These are phyloP conservation scores for Ormia ochracea DNA, from an alignment of 2,888 invertebrate genomes.

Conservation along the genomic window DNA sequence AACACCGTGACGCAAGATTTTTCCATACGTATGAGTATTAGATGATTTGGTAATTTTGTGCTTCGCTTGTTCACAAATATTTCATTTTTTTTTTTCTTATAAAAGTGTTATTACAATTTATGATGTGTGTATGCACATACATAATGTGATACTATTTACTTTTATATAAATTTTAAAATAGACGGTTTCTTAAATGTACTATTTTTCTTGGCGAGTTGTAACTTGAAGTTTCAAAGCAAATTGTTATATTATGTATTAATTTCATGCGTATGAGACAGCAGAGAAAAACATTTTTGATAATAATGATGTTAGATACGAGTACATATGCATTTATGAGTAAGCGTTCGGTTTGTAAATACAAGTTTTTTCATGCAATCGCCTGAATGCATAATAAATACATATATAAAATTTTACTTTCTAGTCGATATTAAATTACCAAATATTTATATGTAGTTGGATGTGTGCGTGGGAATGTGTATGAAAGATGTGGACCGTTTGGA, in stretches of 20 bases:
- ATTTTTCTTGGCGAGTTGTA: conserved; percentile 44
- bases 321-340: not conserved
- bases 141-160: conserved; percentile 52
- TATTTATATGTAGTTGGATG: too few species aligned
- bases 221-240: conserved; percentile 47
- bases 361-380: conserved; percentile 36
- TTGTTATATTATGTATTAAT: conserved; percentile 42
- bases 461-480: too few species aligned
- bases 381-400: conserved; percentile 41
- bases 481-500: too few species aligned
- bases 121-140: not conserved
- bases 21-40: too few species aligned
- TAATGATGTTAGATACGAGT: not conserved
- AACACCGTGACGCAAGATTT: too few species aligned
- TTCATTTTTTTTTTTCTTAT: not conserved
- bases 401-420: conserved; percentile 53
- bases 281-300: conserved; percentile 17
- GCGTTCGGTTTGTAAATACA: conserved; percentile 48
- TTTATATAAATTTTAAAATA: conserved; percentile 52
- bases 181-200: conserved; percentile 32
- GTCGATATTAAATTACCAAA: conserved; percentile 42
- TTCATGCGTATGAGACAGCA: conserved; percentile 38
- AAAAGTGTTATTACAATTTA: conserved; percentile 16
- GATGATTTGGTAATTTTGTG: not conserved
- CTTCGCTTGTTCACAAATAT: not conserved